Base-by-base conservation (phyloP, 30 jellyfish, hydroid and myxozoan genomes). In the Mastigias papua region DNA sequence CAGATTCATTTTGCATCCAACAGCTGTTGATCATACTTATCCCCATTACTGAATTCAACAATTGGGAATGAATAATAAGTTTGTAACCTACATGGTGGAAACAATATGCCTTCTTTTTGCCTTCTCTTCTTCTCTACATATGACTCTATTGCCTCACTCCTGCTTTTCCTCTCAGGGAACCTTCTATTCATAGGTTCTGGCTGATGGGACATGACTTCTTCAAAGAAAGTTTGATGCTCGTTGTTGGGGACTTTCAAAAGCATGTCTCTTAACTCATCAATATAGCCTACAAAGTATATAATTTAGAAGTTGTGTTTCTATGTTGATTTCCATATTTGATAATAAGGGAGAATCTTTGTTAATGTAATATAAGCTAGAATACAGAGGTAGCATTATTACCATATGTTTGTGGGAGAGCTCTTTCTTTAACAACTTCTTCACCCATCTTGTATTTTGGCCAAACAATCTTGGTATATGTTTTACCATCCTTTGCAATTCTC, bases 371-470 rank as follows among this genome's bases (percentile, higher is more conserved):
- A 8, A 42, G 7, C 54, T 4, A 42, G 54, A 8, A 0, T 42
- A 4, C 54, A 42, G 7, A 4, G 13, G 54, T 42, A 4, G 13
- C 0, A 42, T 42, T 42, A 8, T 42, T 42, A 42, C 54, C 54
- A 42, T 42, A 0, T 42, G 54, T 42, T 0, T 42, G 54, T 42
- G 54, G 54, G 54, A 8, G 7, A 42, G 54, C 54, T 0, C 69
- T 48, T 46, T 80, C 90, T 9, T 65, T 67, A 23, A 80, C 90
- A 15, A 33, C 80, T 64, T 80, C 90, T 62, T 80, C 90, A 20
- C 90, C 90, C 69, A 34, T 17, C 27, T 80, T 80, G 69, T 49
- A 80, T 65, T 80, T 80, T 80, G 81, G 90, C 68, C 49, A 80
- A 16, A 30, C 32, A 2, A 80, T 78, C 22, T 37, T 32, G 46